Evolutionary conservation across 2,797 vertebrate species (phyloP), one percentile per base, ranked within the genome.

Genomic region (Epinephelus awoara): DNA sequence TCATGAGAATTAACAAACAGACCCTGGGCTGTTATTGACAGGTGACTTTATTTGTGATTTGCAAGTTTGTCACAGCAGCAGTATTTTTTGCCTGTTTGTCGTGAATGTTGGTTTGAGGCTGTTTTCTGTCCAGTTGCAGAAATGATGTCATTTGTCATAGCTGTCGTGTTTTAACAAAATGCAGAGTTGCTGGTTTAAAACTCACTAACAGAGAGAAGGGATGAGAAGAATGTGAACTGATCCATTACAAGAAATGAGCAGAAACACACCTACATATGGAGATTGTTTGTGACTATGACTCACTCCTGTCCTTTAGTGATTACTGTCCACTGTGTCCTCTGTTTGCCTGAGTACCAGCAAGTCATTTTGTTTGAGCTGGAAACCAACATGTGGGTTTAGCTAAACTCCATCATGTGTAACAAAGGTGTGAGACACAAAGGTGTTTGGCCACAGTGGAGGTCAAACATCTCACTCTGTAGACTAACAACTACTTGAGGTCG

Each of bases 361-460:
- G 27, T 57, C 44, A 42, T 6, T 38, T 47, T 68, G 23, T 64
- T 56, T 63, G 17, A 55, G 21, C 23, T 65, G 25, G 13, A 68
- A 54, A 56, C 8, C 27, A 59, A 38, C 6, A 47, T 46, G 61
- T 72, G 38, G n/a, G 15, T 77, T 77, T 57, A 57, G 15, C 23
- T 51, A 3, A 72, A 29, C n/a, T 52, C 2, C 18, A 23, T 58
- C 21, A 44, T 72, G 56, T 72, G 1, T 46, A 52, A 75, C 21
- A 1, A 55, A 18, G 55, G 19, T 10, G 12, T 55, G 12, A 62
- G 34, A 71, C 47, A 7, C 13, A 68, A 49, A 78, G 15, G 21
- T 18, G 42, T 69, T n/a, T 63, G 13, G 14, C 17, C 47, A 13
- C 63, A 67, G 13, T 71, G 13, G 21, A 42, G 18, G 15, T 58